Evolutionary conservation across 2,797 vertebrate genomes (phyloP).

Genomic region (Thamnophis elegans): DNA sequence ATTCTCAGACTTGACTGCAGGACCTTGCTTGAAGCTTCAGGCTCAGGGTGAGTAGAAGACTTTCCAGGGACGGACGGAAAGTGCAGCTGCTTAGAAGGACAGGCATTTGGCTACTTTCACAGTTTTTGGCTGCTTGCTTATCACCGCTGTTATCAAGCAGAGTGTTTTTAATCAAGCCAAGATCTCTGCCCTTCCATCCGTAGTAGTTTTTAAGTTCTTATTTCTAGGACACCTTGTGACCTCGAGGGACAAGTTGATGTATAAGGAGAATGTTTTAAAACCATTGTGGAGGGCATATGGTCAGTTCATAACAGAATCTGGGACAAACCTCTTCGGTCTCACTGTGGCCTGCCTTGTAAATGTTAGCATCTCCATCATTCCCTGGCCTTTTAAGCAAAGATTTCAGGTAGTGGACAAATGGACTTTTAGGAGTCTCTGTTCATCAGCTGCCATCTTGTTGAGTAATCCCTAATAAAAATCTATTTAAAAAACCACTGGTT

Average conservation of each 20-base stretch:
- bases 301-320: background rate
- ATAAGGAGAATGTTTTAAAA: background rate
- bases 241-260: background rate
- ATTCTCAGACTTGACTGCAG: background rate
- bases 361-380: too few relatives aligned
- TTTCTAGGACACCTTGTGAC: background rate
- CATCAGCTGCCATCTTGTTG: background rate
- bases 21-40: rapidly evolving
- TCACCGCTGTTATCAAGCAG: background rate
- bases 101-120: background rate
- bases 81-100: background rate
- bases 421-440: background rate
- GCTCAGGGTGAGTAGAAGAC: background rate
- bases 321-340: background rate
- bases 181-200: conserved; percentile 3
- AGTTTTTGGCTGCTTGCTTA: background rate
- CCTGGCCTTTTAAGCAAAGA: background rate
- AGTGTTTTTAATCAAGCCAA: conserved; percentile 21
- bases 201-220: background rate
- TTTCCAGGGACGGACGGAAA: conserved; percentile 3
- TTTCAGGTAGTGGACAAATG: background rate
- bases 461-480: background rate
- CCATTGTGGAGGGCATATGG: too few relatives aligned
- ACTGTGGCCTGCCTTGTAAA: background rate
- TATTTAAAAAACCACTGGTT: background rate